A percentile compares a stretch with the other conserved stretches of the same genome.
These are phyloP conservation scores for Bambusicola thoracicus DNA, from an alignment of 2,113 vertebrate genomes.

Conservation along the genomic window DNA sequence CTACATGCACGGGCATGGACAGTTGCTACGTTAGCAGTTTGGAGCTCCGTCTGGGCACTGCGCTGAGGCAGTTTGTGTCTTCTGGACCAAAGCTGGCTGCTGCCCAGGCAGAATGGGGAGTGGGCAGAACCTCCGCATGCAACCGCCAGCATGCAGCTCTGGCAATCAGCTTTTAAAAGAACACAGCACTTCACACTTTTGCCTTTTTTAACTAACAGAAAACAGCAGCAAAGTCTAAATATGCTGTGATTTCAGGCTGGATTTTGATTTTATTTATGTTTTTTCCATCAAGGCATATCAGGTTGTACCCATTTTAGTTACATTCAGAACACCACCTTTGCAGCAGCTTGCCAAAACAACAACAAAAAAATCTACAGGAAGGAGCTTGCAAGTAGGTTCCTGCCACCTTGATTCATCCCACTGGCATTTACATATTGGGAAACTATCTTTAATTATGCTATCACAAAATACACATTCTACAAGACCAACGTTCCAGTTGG, in stretches of 20 bases:
- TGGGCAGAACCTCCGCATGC: fast-evolving
- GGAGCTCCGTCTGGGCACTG: background rate
- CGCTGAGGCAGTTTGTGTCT: background rate
- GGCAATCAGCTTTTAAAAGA: background rate
- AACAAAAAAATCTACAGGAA: background rate
- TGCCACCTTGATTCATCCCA: background rate
- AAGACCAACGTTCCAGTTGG: background rate
- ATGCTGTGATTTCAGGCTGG: fast-evolving
- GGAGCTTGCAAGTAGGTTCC: background rate
- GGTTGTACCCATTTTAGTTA: background rate
- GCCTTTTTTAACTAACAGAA: background rate
- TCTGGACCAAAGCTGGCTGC: background rate
- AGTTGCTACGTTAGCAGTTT: fast-evolving
- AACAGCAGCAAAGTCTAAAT: background rate
- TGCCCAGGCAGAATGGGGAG: fast-evolving
- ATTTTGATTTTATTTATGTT: background rate
- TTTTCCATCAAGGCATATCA: background rate
- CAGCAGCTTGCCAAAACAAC: background rate
- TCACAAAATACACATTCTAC: background rate
- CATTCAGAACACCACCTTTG: background rate
- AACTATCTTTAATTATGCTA: background rate
- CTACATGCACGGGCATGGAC: fast-evolving
- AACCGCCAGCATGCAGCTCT: background rate
- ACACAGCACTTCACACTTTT: too few species aligned
- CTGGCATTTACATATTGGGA: background rate